A percentile compares a stretch with the other conserved stretches of the same genome.
Evolutionary conservation across 2,888 invertebrate species (phyloP).

Genomic region (Spatulosminthurus flaviceps): DNA sequence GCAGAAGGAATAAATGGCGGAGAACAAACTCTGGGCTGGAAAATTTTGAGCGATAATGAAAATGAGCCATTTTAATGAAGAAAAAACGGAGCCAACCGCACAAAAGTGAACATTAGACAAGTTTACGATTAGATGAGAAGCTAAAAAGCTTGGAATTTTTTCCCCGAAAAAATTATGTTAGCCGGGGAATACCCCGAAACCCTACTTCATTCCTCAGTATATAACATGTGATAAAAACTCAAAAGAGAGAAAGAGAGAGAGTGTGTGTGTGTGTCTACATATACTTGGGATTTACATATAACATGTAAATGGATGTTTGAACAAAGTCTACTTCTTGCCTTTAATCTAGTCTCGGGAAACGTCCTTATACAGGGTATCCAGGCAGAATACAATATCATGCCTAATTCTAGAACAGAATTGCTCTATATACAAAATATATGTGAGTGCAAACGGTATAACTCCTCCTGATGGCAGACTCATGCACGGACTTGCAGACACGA

Average conservation of each 20-base stretch:
- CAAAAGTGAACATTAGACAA: constrained; percentile 10
- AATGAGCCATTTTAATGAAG: constrained; percentile 46
- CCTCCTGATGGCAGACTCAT: constrained; percentile 20
- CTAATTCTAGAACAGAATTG: background rate
- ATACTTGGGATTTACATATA: constrained; percentile 20
- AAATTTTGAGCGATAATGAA: constrained; percentile 38
- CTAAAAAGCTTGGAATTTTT: constrained; percentile 30
- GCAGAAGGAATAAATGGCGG: constrained; percentile 21
- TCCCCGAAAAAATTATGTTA: constrained; percentile 9
- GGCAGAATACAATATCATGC: background rate
- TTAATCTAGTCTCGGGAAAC: no score
- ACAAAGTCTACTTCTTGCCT: no score
- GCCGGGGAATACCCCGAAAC: background rate
- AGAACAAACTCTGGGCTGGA: background rate
- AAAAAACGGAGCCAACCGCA: constrained; percentile 36
- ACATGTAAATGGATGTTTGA: background rate
- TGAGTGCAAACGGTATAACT: background rate
- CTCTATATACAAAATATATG: background rate
- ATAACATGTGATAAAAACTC: background rate
- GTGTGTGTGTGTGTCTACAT: background rate
- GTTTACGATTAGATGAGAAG: constrained; percentile 15
- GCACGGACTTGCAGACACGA: constrained; percentile 18
- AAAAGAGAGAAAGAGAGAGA: background rate
- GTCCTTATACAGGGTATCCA: background rate
- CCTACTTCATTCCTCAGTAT: background rate